Evolutionary conservation across 2,797 vertebrate species (phyloP).

Genomic region (Onychomys leucogaster): DNA sequence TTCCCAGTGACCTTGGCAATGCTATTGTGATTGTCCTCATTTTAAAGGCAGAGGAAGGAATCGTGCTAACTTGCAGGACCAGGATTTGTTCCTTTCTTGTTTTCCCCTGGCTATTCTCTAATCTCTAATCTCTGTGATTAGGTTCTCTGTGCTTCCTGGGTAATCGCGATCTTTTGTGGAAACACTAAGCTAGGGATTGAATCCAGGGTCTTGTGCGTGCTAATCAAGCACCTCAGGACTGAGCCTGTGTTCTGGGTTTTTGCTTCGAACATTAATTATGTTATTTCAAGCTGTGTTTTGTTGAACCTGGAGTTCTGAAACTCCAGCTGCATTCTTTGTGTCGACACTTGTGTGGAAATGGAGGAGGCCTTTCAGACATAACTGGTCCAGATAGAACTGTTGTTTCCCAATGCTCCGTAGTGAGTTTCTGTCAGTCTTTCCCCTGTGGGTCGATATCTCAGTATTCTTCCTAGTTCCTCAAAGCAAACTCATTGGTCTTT

Average conservation of each 20-base stretch:
- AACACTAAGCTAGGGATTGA: not conserved
- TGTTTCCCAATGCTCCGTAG: not conserved
- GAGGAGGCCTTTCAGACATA: not conserved
- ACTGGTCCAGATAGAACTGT: not conserved
- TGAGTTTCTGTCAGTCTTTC: not conserved
- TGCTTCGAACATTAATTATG: not conserved
- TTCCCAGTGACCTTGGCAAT: not conserved
- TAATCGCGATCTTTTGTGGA: not conserved
- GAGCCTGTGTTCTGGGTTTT: not conserved
- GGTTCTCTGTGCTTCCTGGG: not conserved
- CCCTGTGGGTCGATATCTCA: not conserved
- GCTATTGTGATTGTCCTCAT: not conserved
- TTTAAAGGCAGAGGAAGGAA: slow-evolving; percentile 18
- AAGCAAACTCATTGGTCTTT: not conserved
- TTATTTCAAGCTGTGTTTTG: not conserved
- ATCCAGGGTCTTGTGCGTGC: not conserved
- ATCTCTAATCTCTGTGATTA: not conserved
- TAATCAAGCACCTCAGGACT: not conserved
- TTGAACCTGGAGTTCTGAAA: not conserved
- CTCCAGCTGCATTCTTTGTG: not conserved
- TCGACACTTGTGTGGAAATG: not conserved
- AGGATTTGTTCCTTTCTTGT: not conserved
- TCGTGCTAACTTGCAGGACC: not conserved
- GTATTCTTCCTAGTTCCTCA: not conserved
- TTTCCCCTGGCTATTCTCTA: not conserved